These are phyloP conservation scores for Pampusana beccarii DNA, from an alignment of 2,113 vertebrate genomes.

Conservation along the genomic window DNA sequence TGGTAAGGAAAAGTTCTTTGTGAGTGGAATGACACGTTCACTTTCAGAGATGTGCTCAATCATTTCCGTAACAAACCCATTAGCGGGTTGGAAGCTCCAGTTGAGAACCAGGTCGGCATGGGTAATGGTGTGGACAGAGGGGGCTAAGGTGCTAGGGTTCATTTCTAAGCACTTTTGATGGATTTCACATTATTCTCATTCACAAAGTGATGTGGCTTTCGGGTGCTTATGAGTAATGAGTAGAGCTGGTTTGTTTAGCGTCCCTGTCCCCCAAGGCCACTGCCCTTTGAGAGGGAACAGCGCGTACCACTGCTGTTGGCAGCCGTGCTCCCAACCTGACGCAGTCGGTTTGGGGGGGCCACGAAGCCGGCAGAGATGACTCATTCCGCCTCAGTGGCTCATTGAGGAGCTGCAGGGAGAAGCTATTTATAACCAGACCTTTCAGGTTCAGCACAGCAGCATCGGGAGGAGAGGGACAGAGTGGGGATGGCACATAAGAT, in stretches of 20 bases:
- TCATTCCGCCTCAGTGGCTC: conserved; percentile 69
- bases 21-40: neutral
- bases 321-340: conserved; percentile 42
- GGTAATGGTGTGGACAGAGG: neutral
- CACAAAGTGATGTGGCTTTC: neutral
- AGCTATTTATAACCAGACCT: conserved; percentile 70
- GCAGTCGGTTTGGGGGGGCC: conserved; percentile 39
- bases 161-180: neutral
- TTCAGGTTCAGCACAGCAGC: conserved; percentile 68
- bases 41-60: neutral
- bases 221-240: conserved; percentile 4
- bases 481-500: neutral
- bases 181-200: neutral
- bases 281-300: conserved; percentile 59
- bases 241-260: neutral
- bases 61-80: neutral
- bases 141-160: neutral
- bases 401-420: conserved; percentile 66
- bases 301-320: conserved; percentile 34
- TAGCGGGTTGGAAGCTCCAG: neutral
- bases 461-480: neutral
- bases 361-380: conserved; percentile 49
- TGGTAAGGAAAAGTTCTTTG: neutral
- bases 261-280: conserved; percentile 40
- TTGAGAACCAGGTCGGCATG: neutral